Evolutionary conservation across 2,113 vertebrate species (phyloP).

Genomic region (Gila orcuttii): DNA sequence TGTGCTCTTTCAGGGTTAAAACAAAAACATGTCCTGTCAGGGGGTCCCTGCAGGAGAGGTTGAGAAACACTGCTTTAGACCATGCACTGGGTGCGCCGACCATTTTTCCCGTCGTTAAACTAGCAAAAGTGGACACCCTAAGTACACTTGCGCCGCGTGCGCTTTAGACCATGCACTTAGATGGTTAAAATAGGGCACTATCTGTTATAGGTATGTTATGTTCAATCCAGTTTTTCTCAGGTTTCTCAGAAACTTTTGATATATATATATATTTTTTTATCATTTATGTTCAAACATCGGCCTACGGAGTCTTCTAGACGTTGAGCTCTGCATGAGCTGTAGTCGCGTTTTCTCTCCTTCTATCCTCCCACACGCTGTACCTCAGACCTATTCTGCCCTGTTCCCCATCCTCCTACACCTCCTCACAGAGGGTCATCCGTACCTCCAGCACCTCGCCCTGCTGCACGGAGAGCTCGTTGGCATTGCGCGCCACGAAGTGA

Average conservation of each 20-base stretch:
- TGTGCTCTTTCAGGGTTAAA: too few species aligned
- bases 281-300: not conserved
- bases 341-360: conserved; percentile 2
- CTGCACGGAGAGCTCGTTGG: conserved; percentile 90
- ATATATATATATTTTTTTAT: not conserved
- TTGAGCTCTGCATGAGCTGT: not conserved
- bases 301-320: not conserved
- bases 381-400: conserved; percentile 9
- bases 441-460: conserved; percentile 94
- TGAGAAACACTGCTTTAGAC: too few species aligned
- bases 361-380: conserved; percentile 14
- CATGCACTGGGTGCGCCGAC: too few species aligned
- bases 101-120: too few species aligned
- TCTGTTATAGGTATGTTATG: not conserved
- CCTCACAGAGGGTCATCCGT: conserved; percentile 39
- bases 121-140: too few species aligned
- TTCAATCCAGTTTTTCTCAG: not conserved
- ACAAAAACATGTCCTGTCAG: too few species aligned
- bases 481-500: conserved; percentile 90
- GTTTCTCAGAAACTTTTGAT: not conserved
- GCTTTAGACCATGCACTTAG: too few species aligned
- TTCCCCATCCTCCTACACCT: conserved; percentile 23
- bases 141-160: too few species aligned
- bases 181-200: too few species aligned
- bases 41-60: too few species aligned